Percentiles rank a stretch among this genome's conserved stretches.
Conservation (phyloP, 2,113 vertebrate genomes). For the Thalassarche chlororhynchos region DNA sequence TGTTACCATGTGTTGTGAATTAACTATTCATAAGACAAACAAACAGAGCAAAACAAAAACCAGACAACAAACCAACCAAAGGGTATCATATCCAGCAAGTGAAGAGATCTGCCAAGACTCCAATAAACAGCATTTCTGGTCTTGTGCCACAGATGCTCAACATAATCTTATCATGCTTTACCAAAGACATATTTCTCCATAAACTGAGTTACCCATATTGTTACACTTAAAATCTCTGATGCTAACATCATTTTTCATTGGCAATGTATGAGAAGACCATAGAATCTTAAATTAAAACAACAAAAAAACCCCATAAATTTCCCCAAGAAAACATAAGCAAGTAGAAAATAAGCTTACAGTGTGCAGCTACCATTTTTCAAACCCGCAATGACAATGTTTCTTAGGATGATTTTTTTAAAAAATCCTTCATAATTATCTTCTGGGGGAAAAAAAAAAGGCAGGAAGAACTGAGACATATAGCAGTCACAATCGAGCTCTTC, state of each 20-base stretch:
- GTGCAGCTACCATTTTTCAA: neutral
- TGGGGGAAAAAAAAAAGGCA: neutral
- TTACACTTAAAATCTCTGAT: neutral
- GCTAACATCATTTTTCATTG: neutral
- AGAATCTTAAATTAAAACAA: neutral
- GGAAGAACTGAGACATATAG: neutral
- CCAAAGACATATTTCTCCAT: neutral
- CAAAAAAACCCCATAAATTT: neutral
- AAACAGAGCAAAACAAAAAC: neutral
- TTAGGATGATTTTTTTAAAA: neutral
- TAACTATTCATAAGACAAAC: neutral
- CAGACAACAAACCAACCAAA: neutral
- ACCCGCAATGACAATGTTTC: neutral
- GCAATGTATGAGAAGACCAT: neutral
- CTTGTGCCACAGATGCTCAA: neutral
- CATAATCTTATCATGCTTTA: neutral
- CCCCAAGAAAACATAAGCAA: neutral
- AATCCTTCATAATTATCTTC: slow-evolving; percentile 50
- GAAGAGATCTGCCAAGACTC: neutral
- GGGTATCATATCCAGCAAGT: neutral
- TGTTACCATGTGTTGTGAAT: neutral
- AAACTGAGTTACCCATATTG: neutral
- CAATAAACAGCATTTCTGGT: neutral
- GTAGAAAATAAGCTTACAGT: neutral
- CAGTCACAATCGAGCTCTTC: neutral